Conservation (phyloP, 2,888 invertebrate species). For the Cheilosia soror region DNA sequence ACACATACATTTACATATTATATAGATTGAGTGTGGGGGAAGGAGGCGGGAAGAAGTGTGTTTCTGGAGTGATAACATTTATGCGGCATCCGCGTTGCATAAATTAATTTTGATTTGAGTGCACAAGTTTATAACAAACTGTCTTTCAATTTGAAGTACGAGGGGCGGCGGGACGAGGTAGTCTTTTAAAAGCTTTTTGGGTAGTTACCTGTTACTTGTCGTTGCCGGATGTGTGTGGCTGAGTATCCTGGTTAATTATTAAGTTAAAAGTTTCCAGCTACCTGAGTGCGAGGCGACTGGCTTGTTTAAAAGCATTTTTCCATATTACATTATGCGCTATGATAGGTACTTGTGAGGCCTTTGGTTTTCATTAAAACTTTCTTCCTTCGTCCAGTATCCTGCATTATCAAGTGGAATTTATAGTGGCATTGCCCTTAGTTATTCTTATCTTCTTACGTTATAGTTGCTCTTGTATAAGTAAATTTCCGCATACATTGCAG, state of each 20-base stretch:
- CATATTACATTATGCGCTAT: slow-evolving; percentile 1
- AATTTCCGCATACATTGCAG: too few relatives aligned
- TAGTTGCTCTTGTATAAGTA: too few relatives aligned
- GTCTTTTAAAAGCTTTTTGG: slow-evolving; percentile 35
- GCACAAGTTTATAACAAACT: slow-evolving; percentile 41
- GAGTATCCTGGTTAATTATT: slow-evolving; percentile 42
- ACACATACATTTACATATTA: background rate
- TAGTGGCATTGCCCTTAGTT: background rate
- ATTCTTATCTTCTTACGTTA: too few relatives aligned
- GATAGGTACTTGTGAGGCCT: background rate
- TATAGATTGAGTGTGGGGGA: background rate
- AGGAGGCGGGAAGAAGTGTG: background rate
- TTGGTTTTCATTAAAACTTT: slow-evolving; percentile 50
- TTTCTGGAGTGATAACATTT: slow-evolving; percentile 60
- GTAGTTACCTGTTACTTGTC: slow-evolving; percentile 50
- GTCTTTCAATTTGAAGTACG: slow-evolving; percentile 8
- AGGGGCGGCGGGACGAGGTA: background rate
- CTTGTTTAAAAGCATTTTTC: slow-evolving; percentile 20
- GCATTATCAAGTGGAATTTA: slow-evolving; percentile 4
- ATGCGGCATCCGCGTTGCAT: slow-evolving; percentile 47
- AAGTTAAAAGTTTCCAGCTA: slow-evolving; percentile 32
- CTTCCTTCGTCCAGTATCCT: background rate
- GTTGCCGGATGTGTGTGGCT: background rate
- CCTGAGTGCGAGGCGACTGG: slow-evolving; percentile 12
- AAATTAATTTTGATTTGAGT: slow-evolving; percentile 70